Base-by-base conservation (phyloP, 2,888 invertebrate species). In the Parascotia fuliginaria region DNA sequence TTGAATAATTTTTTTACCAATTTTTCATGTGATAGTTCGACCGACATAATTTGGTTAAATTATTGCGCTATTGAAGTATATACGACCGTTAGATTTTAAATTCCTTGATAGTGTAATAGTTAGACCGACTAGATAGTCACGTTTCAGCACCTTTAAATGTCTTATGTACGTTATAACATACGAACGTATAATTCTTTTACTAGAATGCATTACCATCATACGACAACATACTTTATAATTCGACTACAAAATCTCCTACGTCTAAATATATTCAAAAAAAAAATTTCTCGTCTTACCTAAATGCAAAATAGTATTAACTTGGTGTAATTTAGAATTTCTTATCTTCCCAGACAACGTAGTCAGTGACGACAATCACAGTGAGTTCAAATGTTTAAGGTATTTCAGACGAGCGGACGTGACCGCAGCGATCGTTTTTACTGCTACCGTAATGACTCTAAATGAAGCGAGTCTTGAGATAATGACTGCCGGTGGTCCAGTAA, bases 221-320 rank as follows among this genome's bases (percentile, higher is more conserved):
- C 31, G 1, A 32, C 14, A n/a, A 15, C 9, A n/a, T 16, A 19
- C 12, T 36, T 12, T 36, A 41, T 19, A 40, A 47, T 47, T 38
- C 36, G 19, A 50, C 16, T 22, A 38, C 31, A 45, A 44, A 50
- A 32, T 24, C 58, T 42, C 53, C 61, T 42, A 39, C 32, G 13
- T 27, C 56, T n/a, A 70, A 70, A 73, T 71, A 58, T 70, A 66
- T 75, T 72, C 66, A 51, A 60, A 72, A 74, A 80, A 77, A 81
- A 80, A 79, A 79, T 75, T 78, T 78, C 71, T 41, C 33, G 38
- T 31, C 22, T 80, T 73, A 77, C 74, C 65, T 73, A 79, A 80
- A 84, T 79, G 77, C 75, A 76, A 81, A 81, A 81, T 79, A 77
- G 77, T 79, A 78, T 80, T 79, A 79, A 78, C 74, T 76, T 74